These are phyloP conservation scores for Malacosoma neustria DNA, from an alignment of 2,888 invertebrate genomes.

Conservation along the genomic window DNA sequence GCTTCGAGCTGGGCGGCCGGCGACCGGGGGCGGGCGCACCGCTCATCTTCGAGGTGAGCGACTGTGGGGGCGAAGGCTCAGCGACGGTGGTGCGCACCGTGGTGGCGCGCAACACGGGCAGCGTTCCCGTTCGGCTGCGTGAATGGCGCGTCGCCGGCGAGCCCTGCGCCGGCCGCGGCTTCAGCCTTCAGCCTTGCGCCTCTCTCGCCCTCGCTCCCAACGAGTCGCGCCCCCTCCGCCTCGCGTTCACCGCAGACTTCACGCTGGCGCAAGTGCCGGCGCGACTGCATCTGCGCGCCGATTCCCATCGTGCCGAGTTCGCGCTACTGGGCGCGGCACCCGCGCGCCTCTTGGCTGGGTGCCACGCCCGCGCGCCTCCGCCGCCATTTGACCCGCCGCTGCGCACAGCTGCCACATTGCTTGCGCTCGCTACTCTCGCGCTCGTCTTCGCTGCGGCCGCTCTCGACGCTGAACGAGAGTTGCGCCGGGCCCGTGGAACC, in stretches of 20 bases:
- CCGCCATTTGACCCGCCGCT: slow-evolving; percentile 72
- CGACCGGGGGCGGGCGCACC: slow-evolving; percentile 84
- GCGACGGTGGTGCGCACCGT: slow-evolving; percentile 68
- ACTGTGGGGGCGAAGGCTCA: slow-evolving; percentile 70
- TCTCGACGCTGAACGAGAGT: slow-evolving; percentile 31
- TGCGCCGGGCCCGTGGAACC: slow-evolving; percentile 22
- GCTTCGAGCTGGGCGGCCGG: slow-evolving; percentile 92
- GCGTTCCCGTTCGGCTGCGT: slow-evolving; percentile 84
- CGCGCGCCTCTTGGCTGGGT: slow-evolving; percentile 28
- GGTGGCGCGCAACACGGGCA: slow-evolving; percentile 87
- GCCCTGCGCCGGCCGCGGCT: slow-evolving; percentile 48
- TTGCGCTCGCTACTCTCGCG: slow-evolving; percentile 33
- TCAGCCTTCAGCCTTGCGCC: slow-evolving; percentile 46
- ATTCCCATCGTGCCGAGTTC: slow-evolving; percentile 26
- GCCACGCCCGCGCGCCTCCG: slow-evolving; percentile 44
- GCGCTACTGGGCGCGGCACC: slow-evolving; percentile 29
- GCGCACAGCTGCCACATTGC: slow-evolving; percentile 57
- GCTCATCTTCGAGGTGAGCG: slow-evolving; percentile 85
- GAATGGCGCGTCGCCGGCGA: slow-evolving; percentile 42
- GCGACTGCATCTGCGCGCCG: slow-evolving; percentile 28
- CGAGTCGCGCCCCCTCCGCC: slow-evolving; percentile 36
- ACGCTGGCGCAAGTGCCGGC: slow-evolving; percentile 36
- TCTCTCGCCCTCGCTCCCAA: slow-evolving; percentile 43
- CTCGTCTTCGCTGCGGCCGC: slow-evolving; percentile 43
- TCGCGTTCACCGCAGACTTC: slow-evolving; percentile 45